These are phyloP conservation scores for Chirona hameri DNA, from an alignment of 2,888 invertebrate genomes.

Conservation along the genomic window DNA sequence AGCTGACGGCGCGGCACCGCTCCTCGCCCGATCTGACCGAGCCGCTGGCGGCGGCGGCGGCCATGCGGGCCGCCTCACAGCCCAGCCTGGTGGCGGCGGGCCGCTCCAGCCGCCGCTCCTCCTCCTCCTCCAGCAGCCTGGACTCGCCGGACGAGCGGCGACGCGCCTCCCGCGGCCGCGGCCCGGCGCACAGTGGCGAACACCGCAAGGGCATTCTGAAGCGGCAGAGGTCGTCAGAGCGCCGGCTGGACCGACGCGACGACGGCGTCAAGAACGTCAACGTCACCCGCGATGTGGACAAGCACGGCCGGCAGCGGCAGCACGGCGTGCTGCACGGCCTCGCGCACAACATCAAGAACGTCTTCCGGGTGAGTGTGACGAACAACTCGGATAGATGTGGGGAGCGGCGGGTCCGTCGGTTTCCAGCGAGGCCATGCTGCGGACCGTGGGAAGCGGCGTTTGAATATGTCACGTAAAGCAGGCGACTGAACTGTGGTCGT, in stretches of 20 bases:
- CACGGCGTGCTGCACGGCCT: slow-evolving; percentile 3
- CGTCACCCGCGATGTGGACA: neutral
- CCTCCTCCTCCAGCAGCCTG: neutral
- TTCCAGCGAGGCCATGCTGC: neutral
- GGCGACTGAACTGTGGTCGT: too few species aligned
- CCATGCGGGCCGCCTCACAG: neutral
- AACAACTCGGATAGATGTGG: neutral
- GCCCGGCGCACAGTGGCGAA: neutral
- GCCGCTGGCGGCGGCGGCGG: neutral
- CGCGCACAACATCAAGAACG: slow-evolving; percentile 25
- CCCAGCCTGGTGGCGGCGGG: neutral
- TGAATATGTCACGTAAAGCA: neutral
- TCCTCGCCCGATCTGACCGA: neutral
- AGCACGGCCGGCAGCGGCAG: neutral
- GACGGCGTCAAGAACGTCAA: neutral
- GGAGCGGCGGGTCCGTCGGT: neutral
- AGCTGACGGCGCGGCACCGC: neutral
- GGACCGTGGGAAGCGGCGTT: neutral
- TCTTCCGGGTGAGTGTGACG: slow-evolving; percentile 24
- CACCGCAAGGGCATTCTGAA: neutral
- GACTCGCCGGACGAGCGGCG: neutral
- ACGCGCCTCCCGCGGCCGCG: neutral
- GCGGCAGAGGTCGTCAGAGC: neutral
- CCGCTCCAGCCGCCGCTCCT: neutral
- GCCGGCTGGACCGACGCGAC: neutral